Percentiles rank a stretch among this genome's conserved stretches.
phyloP scores from a whole-genome alignment of 2,113 vertebrate genomes.

The Burhinus oedicnemus region DNA sequence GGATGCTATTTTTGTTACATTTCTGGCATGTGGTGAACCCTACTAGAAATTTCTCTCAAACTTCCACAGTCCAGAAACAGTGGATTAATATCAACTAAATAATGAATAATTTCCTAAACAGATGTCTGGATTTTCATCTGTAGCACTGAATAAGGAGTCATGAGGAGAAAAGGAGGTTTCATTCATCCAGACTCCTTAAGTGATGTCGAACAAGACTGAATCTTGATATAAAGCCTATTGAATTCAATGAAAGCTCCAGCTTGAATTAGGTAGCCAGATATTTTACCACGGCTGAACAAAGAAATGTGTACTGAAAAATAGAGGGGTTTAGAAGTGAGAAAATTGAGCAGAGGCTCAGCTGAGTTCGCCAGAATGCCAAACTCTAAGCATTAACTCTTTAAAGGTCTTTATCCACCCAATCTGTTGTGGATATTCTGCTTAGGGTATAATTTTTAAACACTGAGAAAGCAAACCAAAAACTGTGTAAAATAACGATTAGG shows the following conservation, averaged over 20 bases:
- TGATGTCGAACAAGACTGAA: neutral
- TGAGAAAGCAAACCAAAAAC: neutral
- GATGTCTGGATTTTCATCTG: neutral
- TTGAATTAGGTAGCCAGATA: neutral
- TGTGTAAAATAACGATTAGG: neutral
- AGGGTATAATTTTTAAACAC: accelerated
- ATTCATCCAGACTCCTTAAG: neutral
- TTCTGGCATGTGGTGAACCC: neutral
- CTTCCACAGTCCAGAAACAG: neutral
- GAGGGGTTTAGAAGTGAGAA: accelerated
- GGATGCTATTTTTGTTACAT: neutral
- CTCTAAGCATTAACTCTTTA: neutral
- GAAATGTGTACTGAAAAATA: neutral
- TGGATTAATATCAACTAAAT: neutral
- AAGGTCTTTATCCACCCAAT: neutral
- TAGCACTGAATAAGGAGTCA: neutral
- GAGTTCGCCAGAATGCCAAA: neutral
- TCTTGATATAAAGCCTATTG: neutral
- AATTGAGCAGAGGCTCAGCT: neutral
- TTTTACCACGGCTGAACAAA: neutral
- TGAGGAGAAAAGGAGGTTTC: accelerated
- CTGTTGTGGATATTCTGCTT: neutral
- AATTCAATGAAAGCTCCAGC: neutral
- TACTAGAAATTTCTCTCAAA: neutral
- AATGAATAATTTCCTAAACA: neutral